Percentiles rank a stretch among this genome's conserved stretches.
Conservation (phyloP, 2,113 vertebrate species). For the Aspiorhynchus laticeps region DNA sequence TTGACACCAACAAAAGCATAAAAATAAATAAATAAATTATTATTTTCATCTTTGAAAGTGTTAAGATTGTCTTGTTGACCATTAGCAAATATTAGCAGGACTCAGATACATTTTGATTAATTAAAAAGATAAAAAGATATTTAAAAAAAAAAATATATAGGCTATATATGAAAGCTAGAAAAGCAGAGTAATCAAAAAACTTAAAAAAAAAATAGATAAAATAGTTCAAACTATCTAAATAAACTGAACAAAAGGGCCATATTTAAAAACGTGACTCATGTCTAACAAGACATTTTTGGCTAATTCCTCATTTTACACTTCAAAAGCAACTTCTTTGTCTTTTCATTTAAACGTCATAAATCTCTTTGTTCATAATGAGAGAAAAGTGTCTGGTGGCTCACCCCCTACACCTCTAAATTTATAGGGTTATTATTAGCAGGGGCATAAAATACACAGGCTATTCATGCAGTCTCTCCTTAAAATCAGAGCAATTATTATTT, state of each 20-base stretch:
- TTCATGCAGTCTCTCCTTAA: slow-evolving; percentile 51
- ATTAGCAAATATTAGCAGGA: neutral
- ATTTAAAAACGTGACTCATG: slow-evolving; percentile 50
- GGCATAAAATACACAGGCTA: slow-evolving; percentile 59
- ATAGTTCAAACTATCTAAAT: neutral
- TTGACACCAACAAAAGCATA: neutral
- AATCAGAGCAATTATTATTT: slow-evolving; percentile 53
- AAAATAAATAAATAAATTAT: neutral
- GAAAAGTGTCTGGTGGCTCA: slow-evolving; percentile 51
- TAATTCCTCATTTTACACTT: slow-evolving; percentile 66
- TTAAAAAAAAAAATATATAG: too few species aligned
- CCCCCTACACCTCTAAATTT: slow-evolving; percentile 58
- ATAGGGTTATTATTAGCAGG: slow-evolving; percentile 69
- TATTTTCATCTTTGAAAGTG: neutral
- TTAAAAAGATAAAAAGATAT: neutral
- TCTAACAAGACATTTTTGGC: slow-evolving; percentile 44
- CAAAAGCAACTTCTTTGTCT: slow-evolving; percentile 63
- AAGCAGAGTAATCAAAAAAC: neutral
- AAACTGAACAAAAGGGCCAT: slow-evolving; percentile 18
- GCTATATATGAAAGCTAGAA: too few species aligned
- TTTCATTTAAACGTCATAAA: slow-evolving; percentile 75
- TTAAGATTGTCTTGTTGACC: neutral
- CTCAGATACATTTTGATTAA: neutral
- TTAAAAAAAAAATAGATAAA: neutral
- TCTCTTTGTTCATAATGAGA: slow-evolving; percentile 68